A percentile compares a stretch with the other conserved stretches of the same genome.
These are phyloP conservation scores for Zaprionus bogoriensis DNA, from an alignment of 2,888 invertebrate genomes.

Conservation along the genomic window DNA sequence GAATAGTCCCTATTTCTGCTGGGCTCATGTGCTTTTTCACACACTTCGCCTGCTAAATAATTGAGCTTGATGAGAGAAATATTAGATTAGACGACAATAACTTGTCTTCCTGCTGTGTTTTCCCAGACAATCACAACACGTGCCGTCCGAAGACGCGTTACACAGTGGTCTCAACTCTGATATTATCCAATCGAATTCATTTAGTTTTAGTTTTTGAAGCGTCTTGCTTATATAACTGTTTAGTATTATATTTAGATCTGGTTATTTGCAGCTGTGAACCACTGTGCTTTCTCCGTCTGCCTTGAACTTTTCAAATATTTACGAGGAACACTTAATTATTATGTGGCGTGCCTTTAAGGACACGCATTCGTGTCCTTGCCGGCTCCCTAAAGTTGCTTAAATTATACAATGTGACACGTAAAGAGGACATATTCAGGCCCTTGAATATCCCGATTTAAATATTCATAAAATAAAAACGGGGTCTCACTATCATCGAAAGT, in stretches of 20 bases:
- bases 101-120: constrained; percentile 37
- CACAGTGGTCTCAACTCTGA: neutral
- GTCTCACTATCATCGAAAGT: neutral
- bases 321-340: constrained; percentile 47
- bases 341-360: constrained; percentile 40
- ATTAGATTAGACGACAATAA: constrained; percentile 37
- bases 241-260: no score
- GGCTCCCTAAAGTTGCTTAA: neutral
- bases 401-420: no score
- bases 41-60: constrained; percentile 37
- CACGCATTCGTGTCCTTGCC: constrained; percentile 28
- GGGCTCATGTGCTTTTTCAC: constrained; percentile 41
- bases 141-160: neutral
- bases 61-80: constrained; percentile 25
- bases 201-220: no score
- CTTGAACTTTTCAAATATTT: constrained; percentile 56
- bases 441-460: constrained; percentile 1
- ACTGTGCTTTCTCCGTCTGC: constrained; percentile 3
- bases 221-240: no score
- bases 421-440: no score
- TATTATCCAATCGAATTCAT: no score
- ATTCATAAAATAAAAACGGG: neutral
- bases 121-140: constrained; percentile 34
- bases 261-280: no score
- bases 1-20: neutral